Conservation (phyloP, 1,140 invertebrate species). For the Pogonomyrmex californicus region DNA sequence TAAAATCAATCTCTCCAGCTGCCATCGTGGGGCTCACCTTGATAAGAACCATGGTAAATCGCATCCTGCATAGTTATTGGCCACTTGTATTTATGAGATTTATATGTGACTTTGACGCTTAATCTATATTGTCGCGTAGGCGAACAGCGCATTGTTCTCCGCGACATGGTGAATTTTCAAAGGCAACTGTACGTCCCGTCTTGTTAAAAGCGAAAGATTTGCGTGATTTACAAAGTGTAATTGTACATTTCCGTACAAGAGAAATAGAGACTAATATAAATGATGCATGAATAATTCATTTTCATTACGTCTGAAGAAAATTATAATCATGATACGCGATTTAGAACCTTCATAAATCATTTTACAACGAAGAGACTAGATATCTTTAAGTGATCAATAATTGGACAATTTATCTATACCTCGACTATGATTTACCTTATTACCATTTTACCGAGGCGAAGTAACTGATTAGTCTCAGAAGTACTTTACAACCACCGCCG, state of each 20-base stretch:
- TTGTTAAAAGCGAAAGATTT: conserved; percentile 21
- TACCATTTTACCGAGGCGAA: conserved; percentile 31
- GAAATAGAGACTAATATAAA: not conserved
- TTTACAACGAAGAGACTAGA: not conserved
- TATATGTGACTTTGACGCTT: not conserved
- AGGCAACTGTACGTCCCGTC: not conserved
- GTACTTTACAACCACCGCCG: conserved; percentile 42
- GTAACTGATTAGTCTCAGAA: conserved; percentile 53
- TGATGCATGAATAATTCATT: not conserved
- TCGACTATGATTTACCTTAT: conserved; percentile 47
- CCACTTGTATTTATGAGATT: conserved; percentile 43
- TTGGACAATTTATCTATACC: conserved; percentile 16
- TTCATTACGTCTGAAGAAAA: not conserved
- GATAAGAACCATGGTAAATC: conserved; percentile 38
- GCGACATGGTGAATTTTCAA: not conserved
- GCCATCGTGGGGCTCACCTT: conserved; percentile 13
- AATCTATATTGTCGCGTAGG: not conserved
- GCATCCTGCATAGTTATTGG: conserved; percentile 46
- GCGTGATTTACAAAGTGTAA: not conserved
- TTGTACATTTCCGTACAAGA: not conserved
- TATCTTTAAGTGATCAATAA: conserved; percentile 25
- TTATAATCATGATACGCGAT: conserved; percentile 4
- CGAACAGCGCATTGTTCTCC: not conserved
- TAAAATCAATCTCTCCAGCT: conserved; percentile 58
- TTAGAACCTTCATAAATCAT: conserved; percentile 11